Percentiles rank a stretch among this genome's conserved stretches.
These are phyloP conservation scores for Ips nitidus DNA, from an alignment of 1,140 invertebrate genomes.

Conservation along the genomic window DNA sequence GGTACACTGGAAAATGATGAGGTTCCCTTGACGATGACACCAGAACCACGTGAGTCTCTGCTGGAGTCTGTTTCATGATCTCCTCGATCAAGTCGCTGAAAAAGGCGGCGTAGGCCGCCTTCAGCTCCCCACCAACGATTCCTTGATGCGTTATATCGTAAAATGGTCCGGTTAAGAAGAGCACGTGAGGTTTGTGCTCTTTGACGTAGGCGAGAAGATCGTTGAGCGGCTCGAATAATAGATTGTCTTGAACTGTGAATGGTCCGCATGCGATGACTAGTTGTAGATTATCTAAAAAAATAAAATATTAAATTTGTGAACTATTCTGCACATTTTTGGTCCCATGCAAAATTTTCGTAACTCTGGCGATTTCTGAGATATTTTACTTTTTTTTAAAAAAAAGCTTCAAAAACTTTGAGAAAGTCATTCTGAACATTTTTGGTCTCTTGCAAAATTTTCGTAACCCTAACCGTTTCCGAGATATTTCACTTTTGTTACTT, in stretches of 20 bases:
- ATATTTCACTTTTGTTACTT: too few relatives aligned
- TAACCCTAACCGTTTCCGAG: too few relatives aligned
- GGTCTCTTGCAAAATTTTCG: too few relatives aligned
- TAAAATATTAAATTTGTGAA: background rate
- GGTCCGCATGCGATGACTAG: constrained; percentile 81
- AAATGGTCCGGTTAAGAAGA: constrained; percentile 83
- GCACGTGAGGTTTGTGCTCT: constrained; percentile 73
- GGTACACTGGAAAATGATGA: constrained; percentile 76
- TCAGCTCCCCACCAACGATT: constrained; percentile 59
- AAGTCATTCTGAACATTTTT: too few relatives aligned
- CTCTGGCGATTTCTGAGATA: too few relatives aligned
- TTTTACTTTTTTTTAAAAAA: too few relatives aligned
- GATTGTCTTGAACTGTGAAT: constrained; percentile 73
- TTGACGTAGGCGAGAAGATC: constrained; percentile 72
- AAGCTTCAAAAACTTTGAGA: too few relatives aligned
- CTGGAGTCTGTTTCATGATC: constrained; percentile 56
- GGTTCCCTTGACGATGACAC: constrained; percentile 76
- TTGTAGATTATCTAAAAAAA: constrained; percentile 53
- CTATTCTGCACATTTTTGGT: too few relatives aligned
- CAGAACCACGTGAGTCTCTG: constrained; percentile 68
- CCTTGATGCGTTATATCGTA: constrained; percentile 69
- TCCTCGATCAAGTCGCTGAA: constrained; percentile 70
- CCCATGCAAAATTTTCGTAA: too few relatives aligned
- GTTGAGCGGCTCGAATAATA: constrained; percentile 77
- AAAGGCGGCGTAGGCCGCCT: constrained; percentile 68